Percentiles rank a stretch among this genome's conserved stretches.
These are phyloP conservation scores for Melangyna quadrimaculata DNA, from an alignment of 2,888 invertebrate genomes.

Conservation along the genomic window DNA sequence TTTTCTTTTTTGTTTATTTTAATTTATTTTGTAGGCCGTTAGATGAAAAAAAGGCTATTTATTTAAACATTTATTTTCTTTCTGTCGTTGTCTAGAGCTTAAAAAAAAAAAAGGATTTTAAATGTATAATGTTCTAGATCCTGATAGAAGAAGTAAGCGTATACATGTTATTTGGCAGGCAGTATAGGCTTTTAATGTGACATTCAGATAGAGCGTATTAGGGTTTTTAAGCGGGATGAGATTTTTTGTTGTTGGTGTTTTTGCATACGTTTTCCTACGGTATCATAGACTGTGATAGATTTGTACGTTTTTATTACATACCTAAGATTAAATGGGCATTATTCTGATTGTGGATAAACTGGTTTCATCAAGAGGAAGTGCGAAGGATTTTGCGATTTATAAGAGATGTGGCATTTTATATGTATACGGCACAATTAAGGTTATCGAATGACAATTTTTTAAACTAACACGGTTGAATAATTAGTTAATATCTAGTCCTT, in stretches of 20 bases:
- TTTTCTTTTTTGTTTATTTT: slow-evolving; percentile 30
- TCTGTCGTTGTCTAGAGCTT: slow-evolving; percentile 16
- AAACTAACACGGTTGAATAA: not conserved
- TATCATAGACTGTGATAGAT: slow-evolving; percentile 10
- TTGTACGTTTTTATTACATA: slow-evolving; percentile 55
- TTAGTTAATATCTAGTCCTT: not conserved
- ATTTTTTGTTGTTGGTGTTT: not conserved
- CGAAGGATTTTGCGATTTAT: slow-evolving; percentile 42
- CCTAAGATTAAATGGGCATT: slow-evolving; percentile 57
- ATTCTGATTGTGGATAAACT: slow-evolving; percentile 36
- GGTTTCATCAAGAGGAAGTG: not conserved
- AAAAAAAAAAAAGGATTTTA: slow-evolving; percentile 50
- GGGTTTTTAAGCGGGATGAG: slow-evolving; percentile 54
- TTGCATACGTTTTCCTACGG: not conserved
- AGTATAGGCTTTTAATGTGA: slow-evolving; percentile 36
- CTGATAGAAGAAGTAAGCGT: slow-evolving; percentile 16
- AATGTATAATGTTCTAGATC: slow-evolving; percentile 28
- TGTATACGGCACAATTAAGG: slow-evolving; percentile 34
- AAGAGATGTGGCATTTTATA: slow-evolving; percentile 13
- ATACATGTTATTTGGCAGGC: slow-evolving; percentile 27
- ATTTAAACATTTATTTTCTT: slow-evolving; percentile 50
- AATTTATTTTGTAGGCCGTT: slow-evolving; percentile 35
- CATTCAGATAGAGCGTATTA: slow-evolving; percentile 20
- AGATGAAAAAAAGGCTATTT: slow-evolving; percentile 61
- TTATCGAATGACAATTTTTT: slow-evolving; percentile 10